Evolutionary conservation across 1,140 invertebrate genomes (phyloP), one percentile per base, ranked within the genome.

Genomic region (Limonius californicus): DNA sequence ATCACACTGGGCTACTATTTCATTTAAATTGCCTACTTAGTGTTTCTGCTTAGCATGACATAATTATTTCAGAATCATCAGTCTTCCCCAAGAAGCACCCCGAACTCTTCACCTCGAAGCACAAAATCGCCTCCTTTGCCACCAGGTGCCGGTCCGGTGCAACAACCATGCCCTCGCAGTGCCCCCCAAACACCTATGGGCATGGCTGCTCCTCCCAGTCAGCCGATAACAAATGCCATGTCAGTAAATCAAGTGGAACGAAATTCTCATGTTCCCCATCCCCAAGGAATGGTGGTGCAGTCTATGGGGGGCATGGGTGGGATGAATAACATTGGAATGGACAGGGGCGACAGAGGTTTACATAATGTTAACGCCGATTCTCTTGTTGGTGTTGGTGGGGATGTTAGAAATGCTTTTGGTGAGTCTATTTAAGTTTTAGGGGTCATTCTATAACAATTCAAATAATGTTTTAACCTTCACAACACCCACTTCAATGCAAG

Each of bases 101-200:
- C 93, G 4, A 94, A 93, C 73, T 95, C 91, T 57, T 95, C 92
- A 27, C 92, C 93, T 4, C 82, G 91, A n/a, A 93, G 91, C 61
- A 90, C 90, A 14, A 92, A 94, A 73, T 92, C 91, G 23, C 91
- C 92, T 4, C 90, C 92, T 6, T 76, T 90, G 73, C 82, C 81
- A 43, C 74, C 76, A 59, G 75, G 76, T 0, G 79, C 79, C 0
- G 75, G 76, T 0, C 78, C 79, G 0, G 73, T 79, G 71, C 78
- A 74, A 59, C 65, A 69, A 69, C 78, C 54, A 68, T 81, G 74
- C 53, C 82, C 83, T 0, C 79, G 86, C 61, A 89, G 87, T 63
- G 88, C 88, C 18, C 87, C 87, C 1, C 86, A 87, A 57, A 89
- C 88, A 1, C 87, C 88, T 0, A 79, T 82, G 14, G 83, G 83